Percentiles rank a stretch among this genome's conserved stretches.
These are phyloP conservation scores for Cheilosia pagana DNA, from an alignment of 2,888 invertebrate genomes.

Conservation along the genomic window DNA sequence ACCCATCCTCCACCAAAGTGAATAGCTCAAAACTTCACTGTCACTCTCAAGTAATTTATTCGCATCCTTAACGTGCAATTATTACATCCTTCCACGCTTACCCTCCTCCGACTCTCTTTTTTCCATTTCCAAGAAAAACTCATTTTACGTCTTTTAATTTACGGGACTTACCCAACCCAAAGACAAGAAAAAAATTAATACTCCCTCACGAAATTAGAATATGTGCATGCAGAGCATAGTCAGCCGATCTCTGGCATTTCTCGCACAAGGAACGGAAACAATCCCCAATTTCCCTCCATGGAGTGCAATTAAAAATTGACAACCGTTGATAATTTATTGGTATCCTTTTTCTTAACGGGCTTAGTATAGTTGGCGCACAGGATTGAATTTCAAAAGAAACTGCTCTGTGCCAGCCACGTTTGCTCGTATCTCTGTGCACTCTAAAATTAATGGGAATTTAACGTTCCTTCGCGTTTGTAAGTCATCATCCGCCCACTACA, in stretches of 20 bases:
- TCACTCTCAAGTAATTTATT: slow-evolving; percentile 69
- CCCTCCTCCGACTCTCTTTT: slow-evolving; percentile 4
- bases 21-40: slow-evolving; percentile 71
- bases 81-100: slow-evolving; percentile 63
- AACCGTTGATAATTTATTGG: slow-evolving; percentile 79
- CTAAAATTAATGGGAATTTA: slow-evolving; percentile 65
- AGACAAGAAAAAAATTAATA: background rate
- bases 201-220: slow-evolving; percentile 34
- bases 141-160: slow-evolving; percentile 68
- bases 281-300: slow-evolving; percentile 37
- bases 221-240: slow-evolving; percentile 29
- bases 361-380: slow-evolving; percentile 13
- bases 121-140: slow-evolving; percentile 33
- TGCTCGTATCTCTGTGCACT: slow-evolving; percentile 26
- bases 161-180: slow-evolving; percentile 47
- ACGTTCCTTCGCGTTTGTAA: slow-evolving; percentile 23
- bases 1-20: background rate
- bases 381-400: slow-evolving; percentile 44
- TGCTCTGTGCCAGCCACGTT: slow-evolving; percentile 21
- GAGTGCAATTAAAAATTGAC: slow-evolving; percentile 79
- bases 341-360: slow-evolving; percentile 42
- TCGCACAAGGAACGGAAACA: slow-evolving; percentile 21
- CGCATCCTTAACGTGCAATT: slow-evolving; percentile 71
- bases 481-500: slow-evolving; percentile 23
- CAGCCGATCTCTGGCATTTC: slow-evolving; percentile 3